Evolutionary conservation across 2,113 vertebrate genomes (phyloP).

Genomic region (Labeo catla): DNA sequence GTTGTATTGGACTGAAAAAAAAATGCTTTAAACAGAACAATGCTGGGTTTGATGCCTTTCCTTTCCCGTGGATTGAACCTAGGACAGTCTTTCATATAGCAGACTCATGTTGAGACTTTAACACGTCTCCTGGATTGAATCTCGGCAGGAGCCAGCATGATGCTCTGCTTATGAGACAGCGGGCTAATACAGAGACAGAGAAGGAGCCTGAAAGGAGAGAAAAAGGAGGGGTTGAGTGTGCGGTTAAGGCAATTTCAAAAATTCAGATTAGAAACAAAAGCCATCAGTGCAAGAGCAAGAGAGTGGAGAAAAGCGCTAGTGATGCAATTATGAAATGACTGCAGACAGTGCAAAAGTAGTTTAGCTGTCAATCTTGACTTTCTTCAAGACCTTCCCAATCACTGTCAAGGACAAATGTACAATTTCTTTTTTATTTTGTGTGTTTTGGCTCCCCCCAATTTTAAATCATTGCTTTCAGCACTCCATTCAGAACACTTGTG

Average conservation of each 20-base stretch:
- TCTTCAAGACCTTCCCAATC: conserved; percentile 59
- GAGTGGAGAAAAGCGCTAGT: conserved; percentile 33
- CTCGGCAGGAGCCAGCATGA: neutral
- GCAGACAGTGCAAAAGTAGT: conserved; percentile 44
- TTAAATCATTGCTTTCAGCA: conserved; percentile 64
- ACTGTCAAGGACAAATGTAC: conserved; percentile 63
- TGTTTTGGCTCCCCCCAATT: conserved; percentile 49
- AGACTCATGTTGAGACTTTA: conserved; percentile 32
- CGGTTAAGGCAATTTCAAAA: conserved; percentile 51
- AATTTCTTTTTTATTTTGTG: conserved; percentile 54
- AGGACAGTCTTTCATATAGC: neutral
- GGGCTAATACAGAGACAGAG: conserved; percentile 28
- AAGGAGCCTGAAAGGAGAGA: neutral
- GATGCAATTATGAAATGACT: conserved; percentile 56
- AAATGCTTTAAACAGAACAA: neutral
- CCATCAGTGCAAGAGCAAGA: conserved; percentile 30
- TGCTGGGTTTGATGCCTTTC: neutral
- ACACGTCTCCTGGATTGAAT: neutral
- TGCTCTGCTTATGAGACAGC: conserved; percentile 1
- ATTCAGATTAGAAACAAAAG: conserved; percentile 53
- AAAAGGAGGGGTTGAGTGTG: conserved; percentile 14
- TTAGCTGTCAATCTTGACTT: conserved; percentile 54
- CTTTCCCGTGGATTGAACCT: neutral
- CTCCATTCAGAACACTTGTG: conserved; percentile 55
- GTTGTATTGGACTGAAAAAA: neutral